Evolutionary conservation across 2,888 invertebrate species (phyloP).

Genomic region (Melieria omissa): DNA sequence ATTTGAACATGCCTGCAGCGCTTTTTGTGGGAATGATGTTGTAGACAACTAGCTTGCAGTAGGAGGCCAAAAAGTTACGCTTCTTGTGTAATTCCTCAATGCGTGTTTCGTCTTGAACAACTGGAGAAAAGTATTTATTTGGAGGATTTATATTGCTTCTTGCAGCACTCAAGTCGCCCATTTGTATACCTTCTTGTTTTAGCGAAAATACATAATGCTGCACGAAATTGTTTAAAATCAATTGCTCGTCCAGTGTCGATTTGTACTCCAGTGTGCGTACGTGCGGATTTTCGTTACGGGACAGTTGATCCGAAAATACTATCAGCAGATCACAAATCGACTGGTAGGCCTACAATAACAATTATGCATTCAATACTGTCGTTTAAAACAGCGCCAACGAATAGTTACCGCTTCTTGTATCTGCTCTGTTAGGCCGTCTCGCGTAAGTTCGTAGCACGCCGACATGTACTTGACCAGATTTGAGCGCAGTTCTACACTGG

Average conservation of each 20-base stretch:
- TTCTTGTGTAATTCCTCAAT: conserved; percentile 97
- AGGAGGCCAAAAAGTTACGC: conserved; percentile 94
- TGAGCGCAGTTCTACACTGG: conserved; percentile 74
- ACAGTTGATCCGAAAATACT: conserved; percentile 88
- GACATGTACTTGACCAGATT: conserved; percentile 81
- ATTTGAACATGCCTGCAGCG: conserved; percentile 95
- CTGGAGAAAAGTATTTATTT: conserved; percentile 64
- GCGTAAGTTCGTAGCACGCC: conserved; percentile 77
- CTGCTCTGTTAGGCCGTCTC: conserved; percentile 73
- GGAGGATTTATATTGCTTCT: conserved; percentile 37
- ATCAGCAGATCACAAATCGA: conserved; percentile 96
- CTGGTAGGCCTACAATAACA: conserved; percentile 79
- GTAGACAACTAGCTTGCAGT: conserved; percentile 97
- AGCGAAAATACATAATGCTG: conserved; percentile 93
- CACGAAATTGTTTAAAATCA: conserved; percentile 88
- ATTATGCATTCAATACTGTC: not conserved
- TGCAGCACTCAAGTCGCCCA: conserved; percentile 15
- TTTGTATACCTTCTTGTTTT: conserved; percentile 81
- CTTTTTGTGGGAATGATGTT: conserved; percentile 93
- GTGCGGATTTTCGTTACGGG: conserved; percentile 67
- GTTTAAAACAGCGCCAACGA: not conserved
- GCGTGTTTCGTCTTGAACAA: conserved; percentile 94
- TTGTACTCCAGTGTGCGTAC: conserved; percentile 78
- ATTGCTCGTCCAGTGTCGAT: conserved; percentile 82
- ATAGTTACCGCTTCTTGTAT: conserved; percentile 78